Percentiles rank a stretch among this genome's conserved stretches.
These are phyloP conservation scores for Agrotis puta DNA, from an alignment of 2,888 invertebrate species.

Conservation along the genomic window DNA sequence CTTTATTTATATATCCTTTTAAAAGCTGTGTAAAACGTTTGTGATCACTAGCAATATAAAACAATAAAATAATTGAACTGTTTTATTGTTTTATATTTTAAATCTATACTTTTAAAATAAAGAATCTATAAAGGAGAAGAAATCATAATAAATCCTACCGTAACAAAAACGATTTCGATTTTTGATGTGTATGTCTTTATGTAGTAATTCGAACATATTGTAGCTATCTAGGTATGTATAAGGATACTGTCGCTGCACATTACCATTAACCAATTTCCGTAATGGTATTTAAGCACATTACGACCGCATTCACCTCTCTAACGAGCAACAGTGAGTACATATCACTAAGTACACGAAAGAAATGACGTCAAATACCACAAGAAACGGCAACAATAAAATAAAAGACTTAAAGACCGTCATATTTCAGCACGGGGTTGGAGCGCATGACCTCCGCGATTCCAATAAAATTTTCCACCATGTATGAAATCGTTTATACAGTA, in stretches of 20 bases:
- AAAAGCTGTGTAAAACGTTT: no score
- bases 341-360: conserved; percentile 64
- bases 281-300: conserved; percentile 32
- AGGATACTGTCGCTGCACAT: background rate
- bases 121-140: no score
- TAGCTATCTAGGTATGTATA: background rate
- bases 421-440: conserved; percentile 59
- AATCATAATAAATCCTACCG: no score
- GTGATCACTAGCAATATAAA: no score
- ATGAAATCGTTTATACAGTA: conserved; percentile 85
- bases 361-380: conserved; percentile 64
- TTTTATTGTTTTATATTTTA: no score
- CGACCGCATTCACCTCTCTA: background rate
- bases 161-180: background rate
- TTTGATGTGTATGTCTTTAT: no score
- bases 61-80: no score
- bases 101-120: no score
- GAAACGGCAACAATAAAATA: conserved; percentile 72
- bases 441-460: conserved; percentile 76
- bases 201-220: background rate
- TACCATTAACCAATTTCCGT: conserved; percentile 32
- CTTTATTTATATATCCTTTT: background rate
- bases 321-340: conserved; percentile 44
- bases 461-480: conserved; percentile 80
- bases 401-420: conserved; percentile 69